A percentile compares a stretch with the other conserved stretches of the same genome.
Conservation (phyloP, 2,888 invertebrate species). For the Geophilus truncorum region DNA sequence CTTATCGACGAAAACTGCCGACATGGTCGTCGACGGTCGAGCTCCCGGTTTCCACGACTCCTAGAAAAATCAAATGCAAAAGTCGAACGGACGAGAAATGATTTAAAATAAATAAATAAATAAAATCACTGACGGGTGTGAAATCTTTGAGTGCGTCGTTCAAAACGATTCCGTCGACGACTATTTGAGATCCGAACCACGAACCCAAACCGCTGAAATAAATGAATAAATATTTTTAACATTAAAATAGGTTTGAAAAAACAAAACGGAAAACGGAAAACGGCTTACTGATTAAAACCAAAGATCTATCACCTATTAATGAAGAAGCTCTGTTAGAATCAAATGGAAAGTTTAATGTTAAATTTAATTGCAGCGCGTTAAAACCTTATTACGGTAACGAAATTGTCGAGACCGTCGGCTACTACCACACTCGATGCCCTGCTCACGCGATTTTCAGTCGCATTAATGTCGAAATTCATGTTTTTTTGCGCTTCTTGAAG, state of each 20-base stretch:
- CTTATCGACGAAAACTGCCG: background rate
- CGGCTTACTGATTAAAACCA: background rate
- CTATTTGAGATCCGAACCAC: constrained; percentile 54
- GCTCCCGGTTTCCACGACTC: background rate
- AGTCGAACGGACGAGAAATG: no score
- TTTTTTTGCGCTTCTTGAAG: background rate
- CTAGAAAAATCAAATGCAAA: background rate
- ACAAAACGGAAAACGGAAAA: background rate
- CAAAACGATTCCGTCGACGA: constrained; percentile 56
- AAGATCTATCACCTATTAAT: constrained; percentile 37
- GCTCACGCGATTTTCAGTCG: background rate
- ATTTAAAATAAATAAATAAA: no score
- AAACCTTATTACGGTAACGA: background rate
- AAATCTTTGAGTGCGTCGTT: constrained; percentile 47
- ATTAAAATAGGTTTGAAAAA: background rate
- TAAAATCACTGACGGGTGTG: background rate
- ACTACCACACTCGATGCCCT: background rate
- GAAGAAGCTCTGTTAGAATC: background rate
- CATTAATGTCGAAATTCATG: background rate
- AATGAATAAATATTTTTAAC: background rate
- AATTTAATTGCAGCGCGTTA: no score
- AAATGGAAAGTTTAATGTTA: background rate
- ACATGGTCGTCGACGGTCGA: background rate
- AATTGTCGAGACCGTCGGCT: background rate
- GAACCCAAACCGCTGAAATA: constrained; percentile 55